Conservation (phyloP, 53 echinoderm and acorn worm genomes). For the Henricia sp. region DNA sequence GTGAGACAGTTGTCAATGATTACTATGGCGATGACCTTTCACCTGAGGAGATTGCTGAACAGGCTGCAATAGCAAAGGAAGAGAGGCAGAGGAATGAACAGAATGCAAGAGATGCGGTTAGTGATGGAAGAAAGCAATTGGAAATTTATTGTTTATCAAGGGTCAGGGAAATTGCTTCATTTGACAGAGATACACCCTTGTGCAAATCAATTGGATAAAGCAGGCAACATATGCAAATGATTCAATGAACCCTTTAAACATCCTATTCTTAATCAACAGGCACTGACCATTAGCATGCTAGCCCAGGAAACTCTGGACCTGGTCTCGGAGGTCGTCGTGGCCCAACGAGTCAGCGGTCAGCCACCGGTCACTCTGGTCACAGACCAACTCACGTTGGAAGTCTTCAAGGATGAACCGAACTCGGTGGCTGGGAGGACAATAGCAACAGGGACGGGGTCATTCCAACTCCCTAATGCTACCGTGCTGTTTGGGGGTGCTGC, state of each 20-base stretch:
- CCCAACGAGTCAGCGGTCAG: conserved; percentile 49
- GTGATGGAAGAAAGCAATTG: not conserved
- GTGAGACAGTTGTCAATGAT: not conserved
- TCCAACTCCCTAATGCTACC: conserved; percentile 43
- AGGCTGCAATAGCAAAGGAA: conserved; percentile 4
- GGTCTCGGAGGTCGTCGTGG: conserved; percentile 29
- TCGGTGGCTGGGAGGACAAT: conserved; percentile 16
- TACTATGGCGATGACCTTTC: conserved; percentile 49
- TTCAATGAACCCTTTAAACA: not conserved
- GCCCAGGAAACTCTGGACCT: conserved; percentile 29
- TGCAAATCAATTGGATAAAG: too few relatives aligned
- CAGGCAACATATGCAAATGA: not conserved
- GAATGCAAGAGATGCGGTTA: conserved; percentile 17
- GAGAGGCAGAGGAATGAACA: conserved; percentile 13
- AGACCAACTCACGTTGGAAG: conserved; percentile 46
- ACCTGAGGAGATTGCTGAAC: conserved; percentile 34
- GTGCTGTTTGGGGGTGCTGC: conserved; percentile 45
- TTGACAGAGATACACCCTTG: not conserved
- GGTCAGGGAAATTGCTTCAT: too few relatives aligned
- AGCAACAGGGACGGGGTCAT: conserved; percentile 20
- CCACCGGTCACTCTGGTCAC: conserved; percentile 45
- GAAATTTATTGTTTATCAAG: too few relatives aligned
- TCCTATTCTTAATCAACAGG: conserved; percentile 9
- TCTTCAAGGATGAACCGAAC: conserved; percentile 49
- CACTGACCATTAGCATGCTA: conserved; percentile 49